These are phyloP conservation scores for Nyctereutes procyonoides DNA, from an alignment of 2,113 vertebrate species.

Conservation along the genomic window DNA sequence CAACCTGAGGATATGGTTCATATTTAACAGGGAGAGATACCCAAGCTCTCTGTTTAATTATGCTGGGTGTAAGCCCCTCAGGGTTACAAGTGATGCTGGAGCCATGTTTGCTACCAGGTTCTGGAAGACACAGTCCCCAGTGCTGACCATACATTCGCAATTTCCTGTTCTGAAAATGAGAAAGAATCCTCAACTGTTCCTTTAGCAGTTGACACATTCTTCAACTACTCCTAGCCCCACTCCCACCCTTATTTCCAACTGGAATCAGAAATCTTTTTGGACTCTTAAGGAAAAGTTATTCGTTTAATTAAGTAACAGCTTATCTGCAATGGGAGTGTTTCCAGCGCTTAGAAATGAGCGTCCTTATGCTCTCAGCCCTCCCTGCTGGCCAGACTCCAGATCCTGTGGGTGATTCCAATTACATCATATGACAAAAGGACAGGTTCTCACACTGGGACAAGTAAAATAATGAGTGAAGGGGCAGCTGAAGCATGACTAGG, in stretches of 20 bases:
- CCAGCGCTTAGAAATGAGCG: background rate
- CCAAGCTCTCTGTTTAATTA: too few relatives aligned
- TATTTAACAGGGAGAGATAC: fast-evolving
- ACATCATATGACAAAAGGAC: background rate
- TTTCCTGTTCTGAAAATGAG: background rate
- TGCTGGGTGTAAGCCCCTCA: background rate
- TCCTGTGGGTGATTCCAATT: background rate
- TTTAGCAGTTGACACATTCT: background rate
- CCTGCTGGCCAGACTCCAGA: background rate
- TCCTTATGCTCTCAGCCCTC: background rate
- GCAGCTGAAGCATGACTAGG: background rate
- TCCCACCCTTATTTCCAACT: background rate
- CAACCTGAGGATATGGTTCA: background rate
- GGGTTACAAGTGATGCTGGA: fast-evolving
- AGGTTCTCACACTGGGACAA: background rate
- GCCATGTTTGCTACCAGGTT: background rate
- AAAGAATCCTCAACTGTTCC: background rate
- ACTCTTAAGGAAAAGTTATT: background rate
- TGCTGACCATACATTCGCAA: fast-evolving
- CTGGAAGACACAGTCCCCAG: background rate
- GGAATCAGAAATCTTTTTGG: background rate
- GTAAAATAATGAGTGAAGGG: background rate
- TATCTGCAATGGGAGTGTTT: background rate
- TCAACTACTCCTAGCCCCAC: background rate
- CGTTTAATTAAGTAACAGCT: background rate